Percentiles rank a stretch among this genome's conserved stretches.
Evolutionary conservation across 2,797 vertebrate genomes (phyloP).

Genomic region (Alca torda): DNA sequence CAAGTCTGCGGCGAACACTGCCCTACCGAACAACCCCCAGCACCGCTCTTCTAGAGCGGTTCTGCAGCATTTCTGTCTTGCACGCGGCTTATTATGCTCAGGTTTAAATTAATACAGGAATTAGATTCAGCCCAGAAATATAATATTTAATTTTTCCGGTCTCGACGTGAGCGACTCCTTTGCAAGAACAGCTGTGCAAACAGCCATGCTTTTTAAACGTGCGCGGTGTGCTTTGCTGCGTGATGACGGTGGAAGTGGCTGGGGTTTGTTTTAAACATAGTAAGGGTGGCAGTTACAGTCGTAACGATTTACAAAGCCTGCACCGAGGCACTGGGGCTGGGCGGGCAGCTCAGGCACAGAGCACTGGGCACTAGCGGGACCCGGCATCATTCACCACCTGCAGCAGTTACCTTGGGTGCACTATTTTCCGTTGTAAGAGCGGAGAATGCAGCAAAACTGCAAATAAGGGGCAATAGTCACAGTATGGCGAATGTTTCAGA

Average conservation of each 20-base stretch:
- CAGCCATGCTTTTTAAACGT: neutral
- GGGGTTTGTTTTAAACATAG: neutral
- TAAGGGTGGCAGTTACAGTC: neutral
- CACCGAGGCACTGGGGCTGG: neutral
- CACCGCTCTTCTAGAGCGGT: neutral
- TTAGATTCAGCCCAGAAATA: neutral
- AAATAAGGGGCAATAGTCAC: neutral
- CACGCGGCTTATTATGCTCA: neutral
- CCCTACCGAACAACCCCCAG: neutral
- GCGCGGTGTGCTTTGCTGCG: neutral
- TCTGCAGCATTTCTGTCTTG: neutral
- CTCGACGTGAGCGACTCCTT: neutral
- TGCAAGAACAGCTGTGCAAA: neutral
- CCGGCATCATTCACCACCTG: neutral
- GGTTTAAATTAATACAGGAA: neutral
- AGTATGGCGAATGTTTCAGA: neutral
- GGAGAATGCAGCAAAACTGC: neutral
- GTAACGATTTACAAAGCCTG: neutral
- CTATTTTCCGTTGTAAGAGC: neutral
- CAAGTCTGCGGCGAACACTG: neutral
- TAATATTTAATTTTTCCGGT: neutral
- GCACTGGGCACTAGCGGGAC: neutral
- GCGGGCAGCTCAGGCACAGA: neutral
- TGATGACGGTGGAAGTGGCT: accelerated
- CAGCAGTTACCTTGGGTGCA: neutral